Evolutionary conservation across 2,113 vertebrate genomes (phyloP).

Genomic region (Narcine bancroftii): DNA sequence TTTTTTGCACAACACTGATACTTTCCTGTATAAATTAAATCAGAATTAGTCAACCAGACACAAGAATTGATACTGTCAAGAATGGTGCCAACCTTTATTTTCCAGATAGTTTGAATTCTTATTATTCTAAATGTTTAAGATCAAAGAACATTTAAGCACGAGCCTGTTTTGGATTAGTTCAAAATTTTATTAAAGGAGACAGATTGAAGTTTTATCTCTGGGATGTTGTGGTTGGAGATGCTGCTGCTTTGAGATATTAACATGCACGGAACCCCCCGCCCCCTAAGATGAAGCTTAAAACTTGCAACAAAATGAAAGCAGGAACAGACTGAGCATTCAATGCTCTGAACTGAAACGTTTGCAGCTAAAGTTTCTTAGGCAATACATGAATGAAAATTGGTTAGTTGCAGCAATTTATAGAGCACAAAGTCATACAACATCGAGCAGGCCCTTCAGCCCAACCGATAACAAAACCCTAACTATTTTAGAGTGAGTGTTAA

Average conservation of each 20-base stretch:
- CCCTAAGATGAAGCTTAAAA: not conserved
- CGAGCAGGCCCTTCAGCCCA: too few species aligned
- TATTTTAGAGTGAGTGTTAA: not conserved
- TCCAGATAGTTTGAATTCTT: not conserved
- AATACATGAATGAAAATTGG: not conserved
- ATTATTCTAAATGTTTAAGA: not conserved
- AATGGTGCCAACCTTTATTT: not conserved
- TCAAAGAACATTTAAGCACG: constrained; percentile 16
- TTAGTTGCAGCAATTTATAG: not conserved
- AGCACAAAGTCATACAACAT: too few species aligned
- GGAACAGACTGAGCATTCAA: not conserved
- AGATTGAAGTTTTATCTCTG: constrained; percentile 19
- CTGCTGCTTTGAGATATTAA: not conserved
- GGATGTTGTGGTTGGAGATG: not conserved
- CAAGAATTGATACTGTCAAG: not conserved
- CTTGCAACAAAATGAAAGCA: not conserved
- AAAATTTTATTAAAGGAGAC: not conserved
- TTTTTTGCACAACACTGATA: not conserved
- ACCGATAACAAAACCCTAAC: not conserved
- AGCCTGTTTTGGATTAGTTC: constrained; percentile 18
- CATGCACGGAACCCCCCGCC: not conserved
- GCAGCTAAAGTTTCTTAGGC: not conserved
- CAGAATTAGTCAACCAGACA: not conserved
- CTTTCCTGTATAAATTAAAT: not conserved
- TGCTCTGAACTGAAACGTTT: not conserved